Evolutionary conservation across 2,113 vertebrate genomes (phyloP).

Genomic region (Pteronura brasiliensis): DNA sequence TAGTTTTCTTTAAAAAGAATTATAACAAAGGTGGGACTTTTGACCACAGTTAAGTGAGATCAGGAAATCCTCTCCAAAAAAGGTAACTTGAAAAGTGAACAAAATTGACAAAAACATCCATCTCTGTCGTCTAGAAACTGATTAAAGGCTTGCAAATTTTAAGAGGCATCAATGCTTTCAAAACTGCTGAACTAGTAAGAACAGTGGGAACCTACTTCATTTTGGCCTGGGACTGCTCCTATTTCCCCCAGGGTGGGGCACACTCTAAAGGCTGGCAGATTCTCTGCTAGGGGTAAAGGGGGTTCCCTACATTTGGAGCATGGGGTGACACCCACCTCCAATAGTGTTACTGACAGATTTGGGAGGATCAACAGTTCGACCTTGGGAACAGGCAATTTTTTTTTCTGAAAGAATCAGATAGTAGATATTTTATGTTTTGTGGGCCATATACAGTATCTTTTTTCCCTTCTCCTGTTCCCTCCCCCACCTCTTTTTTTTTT

Average conservation of each 20-base stretch:
- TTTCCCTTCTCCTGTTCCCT: not conserved
- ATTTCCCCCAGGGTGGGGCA: fast-evolving
- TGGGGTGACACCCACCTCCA: not conserved
- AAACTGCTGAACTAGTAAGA: not conserved
- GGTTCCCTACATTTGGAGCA: not conserved
- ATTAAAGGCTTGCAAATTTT: not conserved
- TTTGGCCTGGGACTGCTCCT: too few species aligned
- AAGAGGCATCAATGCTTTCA: not conserved
- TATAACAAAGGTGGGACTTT: not conserved
- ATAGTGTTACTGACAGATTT: fast-evolving
- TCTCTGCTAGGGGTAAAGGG: not conserved
- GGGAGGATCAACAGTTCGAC: not conserved
- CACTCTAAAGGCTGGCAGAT: too few species aligned
- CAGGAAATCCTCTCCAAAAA: not conserved
- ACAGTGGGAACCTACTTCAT: not conserved
- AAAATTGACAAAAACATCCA: not conserved
- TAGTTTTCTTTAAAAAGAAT: not conserved
- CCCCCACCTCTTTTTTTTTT: too few species aligned
- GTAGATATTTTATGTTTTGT: not conserved
- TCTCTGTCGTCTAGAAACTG: not conserved
- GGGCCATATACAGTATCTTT: not conserved
- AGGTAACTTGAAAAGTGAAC: not conserved
- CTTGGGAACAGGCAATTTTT: not conserved
- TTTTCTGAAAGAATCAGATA: not conserved
- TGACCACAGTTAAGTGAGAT: not conserved